phyloP scores from a whole-genome alignment of 2,113 vertebrate species.

The Smithornis capensis region DNA sequence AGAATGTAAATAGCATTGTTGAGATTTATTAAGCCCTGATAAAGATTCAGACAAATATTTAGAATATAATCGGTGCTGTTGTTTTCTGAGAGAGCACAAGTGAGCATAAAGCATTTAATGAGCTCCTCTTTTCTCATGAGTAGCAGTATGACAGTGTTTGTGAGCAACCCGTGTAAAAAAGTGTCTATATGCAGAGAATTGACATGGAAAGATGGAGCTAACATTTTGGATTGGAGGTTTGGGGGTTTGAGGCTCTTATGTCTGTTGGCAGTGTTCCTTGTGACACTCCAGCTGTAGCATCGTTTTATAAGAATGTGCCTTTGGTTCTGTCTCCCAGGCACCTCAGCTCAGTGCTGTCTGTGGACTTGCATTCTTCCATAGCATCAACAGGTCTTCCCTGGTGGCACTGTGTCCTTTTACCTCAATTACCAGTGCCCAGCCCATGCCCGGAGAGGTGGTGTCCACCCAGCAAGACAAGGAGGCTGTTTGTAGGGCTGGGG shows the following conservation, averaged over 20 bases:
- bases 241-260: background rate
- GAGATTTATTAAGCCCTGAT: background rate
- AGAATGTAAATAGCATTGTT: background rate
- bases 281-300: background rate
- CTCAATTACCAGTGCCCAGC: background rate
- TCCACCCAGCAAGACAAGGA: background rate
- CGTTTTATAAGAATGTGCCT: rapidly evolving
- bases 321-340: background rate
- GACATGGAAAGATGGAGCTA: background rate
- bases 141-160: background rate
- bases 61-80: background rate
- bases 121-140: background rate
- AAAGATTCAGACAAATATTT: background rate
- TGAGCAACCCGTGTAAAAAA: background rate
- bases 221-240: background rate
- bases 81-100: background rate
- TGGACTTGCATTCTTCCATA: background rate
- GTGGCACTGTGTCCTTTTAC: background rate
- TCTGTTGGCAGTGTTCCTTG: background rate
- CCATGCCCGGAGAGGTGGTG: background rate
- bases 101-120: background rate
- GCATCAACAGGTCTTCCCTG: background rate
- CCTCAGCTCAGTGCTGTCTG: background rate
- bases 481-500: background rate
- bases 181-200: background rate